Conservation (phyloP, 2,113 vertebrate genomes). For the Thomomys bottae region DNA sequence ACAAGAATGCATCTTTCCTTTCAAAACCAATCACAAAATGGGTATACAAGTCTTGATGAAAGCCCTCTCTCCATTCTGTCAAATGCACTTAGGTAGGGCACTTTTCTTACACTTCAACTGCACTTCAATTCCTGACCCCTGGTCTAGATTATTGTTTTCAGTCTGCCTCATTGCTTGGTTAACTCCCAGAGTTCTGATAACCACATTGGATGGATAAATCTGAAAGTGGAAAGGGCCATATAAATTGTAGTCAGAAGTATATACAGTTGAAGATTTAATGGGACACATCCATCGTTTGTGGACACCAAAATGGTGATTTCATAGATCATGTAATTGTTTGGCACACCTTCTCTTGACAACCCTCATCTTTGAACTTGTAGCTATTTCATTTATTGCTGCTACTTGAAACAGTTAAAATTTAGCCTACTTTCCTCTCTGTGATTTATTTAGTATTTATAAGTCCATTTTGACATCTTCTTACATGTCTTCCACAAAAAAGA, state of each 20-base stretch:
- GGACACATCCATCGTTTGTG: conserved; percentile 62
- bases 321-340: conserved; percentile 67
- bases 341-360: conserved; percentile 68
- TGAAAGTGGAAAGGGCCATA: conserved; percentile 68
- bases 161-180: not conserved
- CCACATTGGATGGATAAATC: conserved; percentile 41
- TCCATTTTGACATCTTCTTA: conserved; percentile 80
- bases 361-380: conserved; percentile 62
- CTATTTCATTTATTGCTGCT: conserved; percentile 68
- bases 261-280: conserved; percentile 73
- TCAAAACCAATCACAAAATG: not conserved
- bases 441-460: conserved; percentile 82
- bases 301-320: conserved; percentile 64
- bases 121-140: not conserved
- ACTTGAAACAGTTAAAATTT: conserved; percentile 76
- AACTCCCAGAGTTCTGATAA: conserved; percentile 36
- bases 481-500: conserved; percentile 73
- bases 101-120: conserved; percentile 22
- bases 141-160: conserved; percentile 48
- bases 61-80: not conserved
- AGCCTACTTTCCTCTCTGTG: conserved; percentile 74
- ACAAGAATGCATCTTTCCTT: conserved; percentile 9
- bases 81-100: not conserved
- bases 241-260: conserved; percentile 67
- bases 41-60: not conserved